Evolutionary conservation across 2,113 vertebrate genomes (phyloP).

Genomic region (Isichthys henryi): DNA sequence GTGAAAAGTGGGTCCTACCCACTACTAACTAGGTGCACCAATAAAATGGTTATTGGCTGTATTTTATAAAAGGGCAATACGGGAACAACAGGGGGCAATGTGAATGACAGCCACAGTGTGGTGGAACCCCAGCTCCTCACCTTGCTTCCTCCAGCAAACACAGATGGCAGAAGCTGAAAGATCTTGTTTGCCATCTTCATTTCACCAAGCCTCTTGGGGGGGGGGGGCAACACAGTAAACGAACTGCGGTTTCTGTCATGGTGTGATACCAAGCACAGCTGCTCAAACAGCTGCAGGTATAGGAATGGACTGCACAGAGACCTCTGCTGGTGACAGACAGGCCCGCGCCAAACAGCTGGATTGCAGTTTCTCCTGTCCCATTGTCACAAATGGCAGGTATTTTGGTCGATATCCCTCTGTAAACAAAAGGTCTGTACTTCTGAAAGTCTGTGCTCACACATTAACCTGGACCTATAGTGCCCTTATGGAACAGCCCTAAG

Average conservation of each 20-base stretch:
- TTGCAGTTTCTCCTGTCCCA: neutral
- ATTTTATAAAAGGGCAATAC: neutral
- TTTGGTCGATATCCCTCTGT: neutral
- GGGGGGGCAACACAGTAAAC: neutral
- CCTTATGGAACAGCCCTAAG: neutral
- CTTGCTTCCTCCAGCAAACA: neutral
- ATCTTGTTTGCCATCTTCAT: neutral
- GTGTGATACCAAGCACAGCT: neutral
- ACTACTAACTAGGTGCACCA: neutral
- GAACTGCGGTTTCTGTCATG: neutral
- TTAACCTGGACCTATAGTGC: neutral
- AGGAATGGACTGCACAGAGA: neutral
- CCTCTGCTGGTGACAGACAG: neutral
- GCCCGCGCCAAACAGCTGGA: neutral
- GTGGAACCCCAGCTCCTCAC: neutral
- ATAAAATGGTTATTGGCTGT: neutral
- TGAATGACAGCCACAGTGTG: neutral
- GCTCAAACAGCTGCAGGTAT: neutral
- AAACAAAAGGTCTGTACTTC: neutral
- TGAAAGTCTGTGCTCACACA: neutral
- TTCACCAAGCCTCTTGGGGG: neutral
- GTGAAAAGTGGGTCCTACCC: neutral
- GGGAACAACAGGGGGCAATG: neutral
- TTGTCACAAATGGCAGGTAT: neutral
- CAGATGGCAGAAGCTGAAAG: neutral